A percentile compares a stretch with the other conserved stretches of the same genome.
These are phyloP conservation scores for Ascaphus truei DNA, from an alignment of 2,113 vertebrate species.

Conservation along the genomic window DNA sequence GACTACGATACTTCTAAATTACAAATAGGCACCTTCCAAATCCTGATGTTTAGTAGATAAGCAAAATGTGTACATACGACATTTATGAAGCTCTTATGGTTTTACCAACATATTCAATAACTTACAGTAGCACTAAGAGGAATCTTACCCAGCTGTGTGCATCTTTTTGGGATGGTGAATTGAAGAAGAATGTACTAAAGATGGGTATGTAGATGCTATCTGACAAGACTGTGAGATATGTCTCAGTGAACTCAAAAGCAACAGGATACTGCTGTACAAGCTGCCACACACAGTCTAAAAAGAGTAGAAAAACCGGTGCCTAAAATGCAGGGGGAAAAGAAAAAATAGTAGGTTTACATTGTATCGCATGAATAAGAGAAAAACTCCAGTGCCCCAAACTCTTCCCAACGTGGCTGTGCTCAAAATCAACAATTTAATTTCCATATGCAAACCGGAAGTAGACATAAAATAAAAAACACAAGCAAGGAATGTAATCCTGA, in stretches of 20 bases:
- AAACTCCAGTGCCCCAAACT: too few species aligned
- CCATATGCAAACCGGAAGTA: too few species aligned
- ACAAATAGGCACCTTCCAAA: too few species aligned
- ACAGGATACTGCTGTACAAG: conserved; percentile 72
- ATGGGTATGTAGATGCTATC: conserved; percentile 79
- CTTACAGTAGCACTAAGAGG: background rate
- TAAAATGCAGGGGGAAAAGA: conserved; percentile 36
- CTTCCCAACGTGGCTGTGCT: too few species aligned
- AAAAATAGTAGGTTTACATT: background rate
- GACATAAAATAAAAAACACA: too few species aligned
- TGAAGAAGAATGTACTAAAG: conserved; percentile 88
- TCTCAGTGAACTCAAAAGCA: conserved; percentile 85
- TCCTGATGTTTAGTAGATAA: too few species aligned
- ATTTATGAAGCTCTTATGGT: too few species aligned
- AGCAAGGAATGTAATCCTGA: too few species aligned
- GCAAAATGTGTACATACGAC: too few species aligned
- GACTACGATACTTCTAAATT: too few species aligned
- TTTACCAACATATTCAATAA: too few species aligned
- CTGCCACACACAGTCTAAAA: conserved; percentile 84
- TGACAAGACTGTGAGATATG: conserved; percentile 82
- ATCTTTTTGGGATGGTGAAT: conserved; percentile 71
- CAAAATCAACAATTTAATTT: too few species aligned
- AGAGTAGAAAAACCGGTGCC: conserved; percentile 81
- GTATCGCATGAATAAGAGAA: background rate
- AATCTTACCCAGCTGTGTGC: conserved; percentile 58